Percentiles rank a stretch among this genome's conserved stretches.
phyloP scores from a whole-genome alignment of 1,140 invertebrate species.

The Macrotrachela quadricornifera region DNA sequence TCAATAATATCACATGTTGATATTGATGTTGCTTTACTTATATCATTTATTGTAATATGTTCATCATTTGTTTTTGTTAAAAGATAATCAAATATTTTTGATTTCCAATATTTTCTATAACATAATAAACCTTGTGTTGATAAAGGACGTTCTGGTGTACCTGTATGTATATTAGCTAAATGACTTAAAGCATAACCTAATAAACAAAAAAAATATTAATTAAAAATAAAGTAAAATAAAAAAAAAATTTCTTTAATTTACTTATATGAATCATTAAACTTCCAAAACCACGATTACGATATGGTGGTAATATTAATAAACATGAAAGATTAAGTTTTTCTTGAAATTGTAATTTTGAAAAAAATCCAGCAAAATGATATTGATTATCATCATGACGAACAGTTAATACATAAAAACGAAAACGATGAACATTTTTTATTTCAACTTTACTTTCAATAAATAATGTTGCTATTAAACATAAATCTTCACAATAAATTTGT shows the following conservation, averaged over 20 bases:
- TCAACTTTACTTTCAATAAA: constrained; percentile 24
- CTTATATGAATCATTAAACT: constrained; percentile 81
- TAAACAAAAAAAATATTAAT: too few species aligned
- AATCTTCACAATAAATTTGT: constrained; percentile 15
- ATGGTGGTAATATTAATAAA: constrained; percentile 94
- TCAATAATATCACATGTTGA: too few species aligned
- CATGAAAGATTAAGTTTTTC: constrained; percentile 97
- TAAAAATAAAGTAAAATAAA: too few species aligned
- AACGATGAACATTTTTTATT: constrained; percentile 23
- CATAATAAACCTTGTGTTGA: constrained; percentile 79
- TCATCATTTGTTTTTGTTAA: too few species aligned
- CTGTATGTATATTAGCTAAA: constrained; percentile 51
- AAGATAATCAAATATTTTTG: neutral
- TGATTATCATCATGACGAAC: constrained; percentile 39
- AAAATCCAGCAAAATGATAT: neutral
- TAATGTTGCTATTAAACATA: constrained; percentile 20
- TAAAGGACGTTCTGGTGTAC: constrained; percentile 87
- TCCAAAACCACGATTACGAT: constrained; percentile 84
- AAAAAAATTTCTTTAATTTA: too few species aligned
- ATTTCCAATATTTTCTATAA: constrained; percentile 87
- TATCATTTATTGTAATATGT: too few species aligned
- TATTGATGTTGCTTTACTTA: too few species aligned
- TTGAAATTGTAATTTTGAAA: constrained; percentile 56
- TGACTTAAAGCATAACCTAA: constrained; percentile 74
- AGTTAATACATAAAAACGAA: constrained; percentile 13